Conservation (phyloP, 2,113 vertebrate species). For the Trichomycterus rosablanca region DNA sequence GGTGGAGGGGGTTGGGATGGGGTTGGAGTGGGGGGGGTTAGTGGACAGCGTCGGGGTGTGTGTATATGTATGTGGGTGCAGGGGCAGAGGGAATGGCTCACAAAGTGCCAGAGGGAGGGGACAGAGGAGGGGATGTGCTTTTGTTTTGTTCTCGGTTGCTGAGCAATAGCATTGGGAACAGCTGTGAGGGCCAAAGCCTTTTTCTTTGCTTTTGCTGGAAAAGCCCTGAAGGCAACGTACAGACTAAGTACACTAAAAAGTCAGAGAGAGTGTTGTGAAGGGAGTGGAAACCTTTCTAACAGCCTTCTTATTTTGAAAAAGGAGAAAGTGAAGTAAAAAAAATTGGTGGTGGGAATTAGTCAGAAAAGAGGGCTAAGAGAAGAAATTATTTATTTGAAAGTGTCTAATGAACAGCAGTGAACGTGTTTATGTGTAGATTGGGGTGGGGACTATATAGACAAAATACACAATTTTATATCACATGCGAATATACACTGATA, state of each 20-base stretch:
- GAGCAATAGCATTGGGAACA: constrained; percentile 69
- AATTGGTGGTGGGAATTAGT: constrained; percentile 9
- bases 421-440: too few relatives aligned
- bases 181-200: constrained; percentile 72
- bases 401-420: constrained; percentile 3
- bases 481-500: too few relatives aligned
- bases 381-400: constrained; percentile 5
- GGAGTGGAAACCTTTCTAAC: constrained; percentile 13
- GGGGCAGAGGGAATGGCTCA: constrained; percentile 49
- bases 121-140: constrained; percentile 52
- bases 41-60: constrained; percentile 33
- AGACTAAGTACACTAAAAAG: constrained; percentile 45
- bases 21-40: constrained; percentile 4
- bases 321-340: constrained; percentile 17
- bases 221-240: constrained; percentile 61
- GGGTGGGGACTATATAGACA: too few relatives aligned
- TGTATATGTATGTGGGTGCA: constrained; percentile 30
- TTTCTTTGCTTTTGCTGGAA: constrained; percentile 68
- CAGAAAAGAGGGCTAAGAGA: constrained; percentile 8
- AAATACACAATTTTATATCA: too few relatives aligned
- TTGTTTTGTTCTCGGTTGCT: constrained; percentile 72
- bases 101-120: constrained; percentile 37
- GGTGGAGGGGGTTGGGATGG: constrained; percentile 24
- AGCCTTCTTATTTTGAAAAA: not conserved
- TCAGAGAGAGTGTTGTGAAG: constrained; percentile 6